Evolutionary conservation across 1,140 invertebrate genomes (phyloP).

Genomic region (Argopecten irradians): DNA sequence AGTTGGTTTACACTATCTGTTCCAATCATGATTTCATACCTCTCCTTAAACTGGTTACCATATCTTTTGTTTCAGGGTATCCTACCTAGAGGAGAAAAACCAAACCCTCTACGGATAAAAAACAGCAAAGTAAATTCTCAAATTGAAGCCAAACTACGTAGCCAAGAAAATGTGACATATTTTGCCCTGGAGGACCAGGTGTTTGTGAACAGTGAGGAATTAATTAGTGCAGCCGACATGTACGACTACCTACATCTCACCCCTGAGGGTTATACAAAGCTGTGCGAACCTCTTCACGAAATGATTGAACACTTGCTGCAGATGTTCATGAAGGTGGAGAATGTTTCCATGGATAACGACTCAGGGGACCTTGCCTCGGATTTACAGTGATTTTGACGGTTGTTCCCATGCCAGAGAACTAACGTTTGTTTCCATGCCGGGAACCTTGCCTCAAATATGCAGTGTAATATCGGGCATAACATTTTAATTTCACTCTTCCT

Average conservation of each 20-base stretch:
- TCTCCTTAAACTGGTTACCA: neutral
- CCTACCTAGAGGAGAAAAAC: slow-evolving; percentile 88
- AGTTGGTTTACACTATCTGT: neutral
- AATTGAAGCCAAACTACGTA: slow-evolving; percentile 81
- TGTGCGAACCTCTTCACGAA: slow-evolving; percentile 74
- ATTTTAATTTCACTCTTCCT: neutral
- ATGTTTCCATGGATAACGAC: slow-evolving; percentile 52
- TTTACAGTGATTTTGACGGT: too few relatives aligned
- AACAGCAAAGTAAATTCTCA: slow-evolving; percentile 85
- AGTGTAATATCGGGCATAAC: neutral
- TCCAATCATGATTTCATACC: neutral
- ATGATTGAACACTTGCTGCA: slow-evolving; percentile 73
- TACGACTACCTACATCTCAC: slow-evolving; percentile 92
- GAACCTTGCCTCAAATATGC: neutral
- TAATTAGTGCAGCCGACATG: slow-evolving; percentile 91
- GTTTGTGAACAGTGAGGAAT: slow-evolving; percentile 84
- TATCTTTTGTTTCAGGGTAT: slow-evolving; percentile 83
- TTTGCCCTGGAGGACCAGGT: slow-evolving; percentile 82
- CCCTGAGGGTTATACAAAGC: slow-evolving; percentile 87
- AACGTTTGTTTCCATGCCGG: too few relatives aligned
- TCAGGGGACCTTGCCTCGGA: neutral
- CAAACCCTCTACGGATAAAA: slow-evolving; percentile 87
- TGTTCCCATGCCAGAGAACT: too few relatives aligned
- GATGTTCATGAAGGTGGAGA: slow-evolving; percentile 71
- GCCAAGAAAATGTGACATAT: slow-evolving; percentile 81